Evolutionary conservation across 2,888 invertebrate species (phyloP).

Genomic region (Chaitophorus viminalis): DNA sequence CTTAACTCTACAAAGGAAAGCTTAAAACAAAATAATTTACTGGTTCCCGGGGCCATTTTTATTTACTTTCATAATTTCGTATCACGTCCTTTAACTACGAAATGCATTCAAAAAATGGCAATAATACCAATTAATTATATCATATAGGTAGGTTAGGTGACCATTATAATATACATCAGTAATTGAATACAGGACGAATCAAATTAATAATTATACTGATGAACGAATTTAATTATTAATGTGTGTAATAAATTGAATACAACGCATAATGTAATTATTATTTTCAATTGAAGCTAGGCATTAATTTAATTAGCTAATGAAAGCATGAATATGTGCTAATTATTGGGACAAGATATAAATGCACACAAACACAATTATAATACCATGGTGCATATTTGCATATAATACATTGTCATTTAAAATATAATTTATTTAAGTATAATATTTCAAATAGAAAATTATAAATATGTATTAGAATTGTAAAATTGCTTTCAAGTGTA

Average conservation of each 20-base stretch:
- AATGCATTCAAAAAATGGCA: neutral
- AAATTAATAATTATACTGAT: neutral
- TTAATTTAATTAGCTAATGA: neutral
- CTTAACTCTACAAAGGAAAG: neutral
- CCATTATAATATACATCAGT: neutral
- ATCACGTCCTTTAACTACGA: neutral
- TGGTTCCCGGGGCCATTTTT: neutral
- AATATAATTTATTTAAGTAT: too few relatives aligned
- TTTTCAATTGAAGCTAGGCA: neutral
- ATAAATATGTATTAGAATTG: too few relatives aligned
- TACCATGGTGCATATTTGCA: too few relatives aligned
- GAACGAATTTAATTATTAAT: neutral
- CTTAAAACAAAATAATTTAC: neutral
- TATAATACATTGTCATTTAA: too few relatives aligned
- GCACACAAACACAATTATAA: neutral
- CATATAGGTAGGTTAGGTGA: too few relatives aligned
- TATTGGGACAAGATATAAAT: neutral
- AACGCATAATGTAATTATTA: neutral
- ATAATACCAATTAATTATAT: neutral
- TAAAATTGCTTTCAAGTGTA: too few relatives aligned
- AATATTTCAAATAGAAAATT: too few relatives aligned
- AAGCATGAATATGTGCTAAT: neutral
- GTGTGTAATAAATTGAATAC: neutral
- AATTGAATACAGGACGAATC: neutral
- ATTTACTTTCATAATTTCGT: neutral